Conservation (phyloP, 2,888 invertebrate species). For the Drosophila longiperda region DNA sequence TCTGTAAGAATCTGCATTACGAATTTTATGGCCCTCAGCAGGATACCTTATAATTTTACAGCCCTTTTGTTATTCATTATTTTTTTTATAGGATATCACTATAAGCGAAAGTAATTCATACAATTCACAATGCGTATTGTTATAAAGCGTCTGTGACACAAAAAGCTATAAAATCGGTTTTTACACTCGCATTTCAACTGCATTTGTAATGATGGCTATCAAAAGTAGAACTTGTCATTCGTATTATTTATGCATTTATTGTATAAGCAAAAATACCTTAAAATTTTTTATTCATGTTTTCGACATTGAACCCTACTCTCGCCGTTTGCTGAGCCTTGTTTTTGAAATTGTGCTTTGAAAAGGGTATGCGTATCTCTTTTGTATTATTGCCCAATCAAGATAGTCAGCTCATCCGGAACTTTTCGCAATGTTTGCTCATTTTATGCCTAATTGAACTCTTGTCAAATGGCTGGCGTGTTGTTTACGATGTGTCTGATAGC, state of each 20-base stretch:
- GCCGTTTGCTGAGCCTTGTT: constrained; percentile 32
- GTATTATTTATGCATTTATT: not conserved
- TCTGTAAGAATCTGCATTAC: not conserved
- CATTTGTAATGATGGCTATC: not conserved
- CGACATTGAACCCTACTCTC: constrained; percentile 49
- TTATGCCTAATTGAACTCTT: constrained; percentile 58
- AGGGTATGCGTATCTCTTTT: constrained; percentile 29
- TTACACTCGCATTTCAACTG: constrained; percentile 1
- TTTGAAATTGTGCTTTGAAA: constrained; percentile 41
- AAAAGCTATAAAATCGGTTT: not conserved
- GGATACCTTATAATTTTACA: not conserved
- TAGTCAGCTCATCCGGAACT: constrained; percentile 10
- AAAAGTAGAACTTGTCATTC: not conserved
- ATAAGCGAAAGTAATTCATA: not conserved
- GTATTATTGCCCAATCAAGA: constrained; percentile 10
- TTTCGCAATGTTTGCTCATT: constrained; percentile 24
- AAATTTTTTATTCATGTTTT: constrained; percentile 42
- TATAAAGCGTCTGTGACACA: not conserved
- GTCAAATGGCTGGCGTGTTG: constrained; percentile 41
- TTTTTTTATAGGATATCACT: constrained; percentile 2
- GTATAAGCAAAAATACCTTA: constrained; percentile 7
- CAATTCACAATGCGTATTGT: constrained; percentile 5
- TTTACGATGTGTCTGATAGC: constrained; percentile 48
- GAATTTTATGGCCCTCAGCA: not conserved
- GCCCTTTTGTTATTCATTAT: too few relatives aligned